Evolutionary conservation across 2,888 invertebrate species (phyloP).

Genomic region (Drosophila tanythrix): DNA sequence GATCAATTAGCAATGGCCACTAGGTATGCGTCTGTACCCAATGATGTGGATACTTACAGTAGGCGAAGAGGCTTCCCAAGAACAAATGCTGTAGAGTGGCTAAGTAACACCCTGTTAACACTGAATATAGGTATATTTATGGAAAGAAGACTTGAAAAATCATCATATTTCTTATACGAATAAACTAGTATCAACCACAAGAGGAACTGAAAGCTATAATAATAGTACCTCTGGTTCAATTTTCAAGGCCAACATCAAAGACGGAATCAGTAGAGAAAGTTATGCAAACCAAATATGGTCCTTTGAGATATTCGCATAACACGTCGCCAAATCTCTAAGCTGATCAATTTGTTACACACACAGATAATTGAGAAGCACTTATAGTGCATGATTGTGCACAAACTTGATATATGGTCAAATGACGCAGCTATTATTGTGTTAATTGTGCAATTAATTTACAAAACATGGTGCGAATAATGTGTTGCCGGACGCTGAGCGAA

Average conservation of each 20-base stretch:
- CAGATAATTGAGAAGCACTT: conserved; percentile 14
- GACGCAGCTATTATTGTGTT: conserved; percentile 42
- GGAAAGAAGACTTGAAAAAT: not conserved
- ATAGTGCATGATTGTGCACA: conserved; percentile 33
- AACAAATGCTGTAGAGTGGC: not conserved
- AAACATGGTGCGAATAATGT: not conserved
- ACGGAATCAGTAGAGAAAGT: not conserved
- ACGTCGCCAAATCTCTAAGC: conserved; percentile 9
- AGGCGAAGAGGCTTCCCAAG: not conserved
- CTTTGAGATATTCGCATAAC: not conserved
- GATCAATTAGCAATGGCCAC: conserved; percentile 4
- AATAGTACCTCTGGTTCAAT: not conserved
- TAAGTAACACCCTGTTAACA: conserved; percentile 8
- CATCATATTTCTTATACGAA: not conserved
- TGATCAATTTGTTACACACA: conserved; percentile 32
- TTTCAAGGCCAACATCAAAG: not conserved
- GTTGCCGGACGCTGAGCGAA: not conserved
- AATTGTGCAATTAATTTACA: conserved; percentile 65
- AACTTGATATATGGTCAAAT: conserved; percentile 44
- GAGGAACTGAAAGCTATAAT: not conserved
- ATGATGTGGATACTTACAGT: not conserved
- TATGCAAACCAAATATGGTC: not conserved
- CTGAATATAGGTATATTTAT: too few relatives aligned
- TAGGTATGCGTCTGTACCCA: conserved; percentile 5
- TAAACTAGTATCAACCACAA: not conserved